A percentile compares a stretch with the other conserved stretches of the same genome.
These are phyloP conservation scores for Drosophila anomelani DNA, from an alignment of 2,888 invertebrate species.

Conservation along the genomic window DNA sequence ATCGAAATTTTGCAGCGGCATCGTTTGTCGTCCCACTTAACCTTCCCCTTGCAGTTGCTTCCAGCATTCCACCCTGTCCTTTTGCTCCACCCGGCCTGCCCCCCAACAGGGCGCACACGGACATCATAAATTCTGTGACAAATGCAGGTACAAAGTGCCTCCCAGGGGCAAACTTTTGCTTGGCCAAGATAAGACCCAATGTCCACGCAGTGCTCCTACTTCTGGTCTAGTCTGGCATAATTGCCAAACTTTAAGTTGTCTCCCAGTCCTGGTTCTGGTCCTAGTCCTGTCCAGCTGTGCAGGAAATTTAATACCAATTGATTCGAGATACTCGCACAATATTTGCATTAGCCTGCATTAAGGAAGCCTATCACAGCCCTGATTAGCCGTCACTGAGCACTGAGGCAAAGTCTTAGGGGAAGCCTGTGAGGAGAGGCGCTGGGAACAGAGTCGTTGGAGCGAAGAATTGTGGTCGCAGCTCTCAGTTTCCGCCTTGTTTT, in stretches of 20 bases:
- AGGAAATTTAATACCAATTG: constrained; percentile 71
- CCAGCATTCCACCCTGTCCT: neutral
- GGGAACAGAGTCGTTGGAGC: constrained; percentile 5
- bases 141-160: constrained; percentile 75
- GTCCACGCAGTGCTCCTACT: constrained; percentile 13
- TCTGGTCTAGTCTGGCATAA: constrained; percentile 28
- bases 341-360: constrained; percentile 61
- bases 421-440: neutral
- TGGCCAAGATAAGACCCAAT: constrained; percentile 46
- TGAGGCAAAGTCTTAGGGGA: constrained; percentile 3
- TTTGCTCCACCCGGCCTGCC: neutral
- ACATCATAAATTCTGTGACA: constrained; percentile 75
- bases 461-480: constrained; percentile 38
- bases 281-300: constrained; percentile 36
- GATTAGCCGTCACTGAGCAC: constrained; percentile 63
- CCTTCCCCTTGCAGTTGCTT: neutral
- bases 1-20: constrained; percentile 50
- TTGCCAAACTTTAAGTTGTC: constrained; percentile 42
- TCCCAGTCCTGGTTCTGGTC: neutral
- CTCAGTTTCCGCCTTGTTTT: constrained; percentile 64
- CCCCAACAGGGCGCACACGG: constrained; percentile 27
- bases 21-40: constrained; percentile 29
- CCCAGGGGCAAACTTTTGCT: constrained; percentile 55
- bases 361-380: constrained; percentile 43
- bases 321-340: constrained; percentile 57